Base-by-base conservation (phyloP, 1,140 invertebrate genomes). In the Drosophila bipectinata region DNA sequence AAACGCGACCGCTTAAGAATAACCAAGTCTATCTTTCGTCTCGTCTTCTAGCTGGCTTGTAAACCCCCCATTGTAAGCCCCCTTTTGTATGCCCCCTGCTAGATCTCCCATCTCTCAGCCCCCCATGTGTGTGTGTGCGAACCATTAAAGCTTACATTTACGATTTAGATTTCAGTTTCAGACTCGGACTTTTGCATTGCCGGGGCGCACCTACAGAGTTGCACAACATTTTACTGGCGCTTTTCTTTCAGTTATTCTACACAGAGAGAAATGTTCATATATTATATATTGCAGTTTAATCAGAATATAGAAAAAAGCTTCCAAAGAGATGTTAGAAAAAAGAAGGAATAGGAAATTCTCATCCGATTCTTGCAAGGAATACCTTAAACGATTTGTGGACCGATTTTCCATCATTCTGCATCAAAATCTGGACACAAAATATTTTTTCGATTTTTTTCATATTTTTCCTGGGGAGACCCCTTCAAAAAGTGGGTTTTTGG, bases 1-100 rank as follows among this genome's bases (percentile, higher is more conserved):
- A 87, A 85, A 85, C 82, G 81, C 81, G 82, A 85, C 77, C 77
- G 82, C 77, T 85, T 87, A 85, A 81, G 77, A 87, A 87, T 81
- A 81, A 74, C 77, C 82, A 81, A 81, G 72, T 63, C 63, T 63
- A 41, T 66, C 45, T 51, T 24, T 66, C 32, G 57, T 32, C 14
- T 10, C 34, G 41, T 44, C 41, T 37, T 37, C 34, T n/a, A n/a
- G 34, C 34, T 37, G 34, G 34, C 10, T 37, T 37, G 10, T 37
- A 37, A 12, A 10, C 34, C 30, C 18, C 14, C 28, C 15, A 15
- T 14, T 32, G 24, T 8, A 4, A 4, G 44, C 57, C 44, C 47
- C 14, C 12, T 12, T 4, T 26, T 58, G 26, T 6, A 6, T 5
- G 6, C 26, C 26, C 26, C 6, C 4, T 28, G 5, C 18, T 18